Base-by-base conservation (phyloP, 2,888 invertebrate genomes). In the Phalangium opilio region DNA sequence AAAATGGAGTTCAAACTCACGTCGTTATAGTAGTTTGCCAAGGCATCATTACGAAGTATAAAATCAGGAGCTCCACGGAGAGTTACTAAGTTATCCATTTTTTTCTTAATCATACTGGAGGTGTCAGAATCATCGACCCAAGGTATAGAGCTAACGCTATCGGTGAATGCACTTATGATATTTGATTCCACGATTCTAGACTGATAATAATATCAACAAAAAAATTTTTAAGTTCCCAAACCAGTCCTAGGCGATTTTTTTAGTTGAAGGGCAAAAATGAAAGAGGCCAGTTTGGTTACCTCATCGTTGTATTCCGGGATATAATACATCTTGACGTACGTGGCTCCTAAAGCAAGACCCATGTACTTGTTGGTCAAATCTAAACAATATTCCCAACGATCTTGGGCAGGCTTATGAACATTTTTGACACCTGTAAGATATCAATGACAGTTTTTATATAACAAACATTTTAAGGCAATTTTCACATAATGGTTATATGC, bases 231-330 rank as follows among this genome's bases (percentile, higher is more conserved):
- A 40, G 33, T 15, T 48, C 40, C 5, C 34, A 21, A 10, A 47
- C 36, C 19, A 27, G 21, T 32, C 21, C n/a, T 5, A 21, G 12
- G 17, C 20, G 34, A 19, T 12, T 12, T 12, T 17, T 12, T 12
- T 15, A 11, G 19, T 17, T 8, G 5, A 15, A 10, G 12, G 14
- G 14, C n/a, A 15, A 15, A 14, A 35, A 14, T 8, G 27, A 27
- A 27, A 27, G 27, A 27, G 27, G 27, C 4, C 27, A 27, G 8
- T 27, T 53, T 53, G 4, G 44, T 48, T 14, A 54, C 40, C 58
- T 60, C 42, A 48, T 60, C 48, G 38, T 65, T 59, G 27, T 27
- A 27, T 27, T 27, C 38, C n/a, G 38, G 38, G 7, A 17, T 15
- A 36, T 15, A 36, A 36, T 36, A 36, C 17, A 15, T 36, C 38